Evolutionary conservation across 1,140 invertebrate species (phyloP), one percentile per base, ranked within the genome.

Genomic region (Microplitis mediator): DNA sequence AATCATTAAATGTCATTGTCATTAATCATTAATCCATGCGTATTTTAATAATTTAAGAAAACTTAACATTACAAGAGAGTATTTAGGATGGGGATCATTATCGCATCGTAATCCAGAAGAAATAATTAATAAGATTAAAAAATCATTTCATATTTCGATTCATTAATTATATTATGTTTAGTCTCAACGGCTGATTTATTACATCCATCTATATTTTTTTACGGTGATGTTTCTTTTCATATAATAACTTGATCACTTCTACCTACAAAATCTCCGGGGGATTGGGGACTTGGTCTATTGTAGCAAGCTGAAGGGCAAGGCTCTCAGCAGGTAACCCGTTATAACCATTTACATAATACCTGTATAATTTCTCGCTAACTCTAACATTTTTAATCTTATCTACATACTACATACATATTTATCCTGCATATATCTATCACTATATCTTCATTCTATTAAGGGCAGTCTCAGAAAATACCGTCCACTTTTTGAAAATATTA

Each of bases 221-320:
- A 82, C 78, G 79, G 78, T 81, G 78, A 85, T 82, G 78, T 80
- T 78, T 78, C 82, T 83, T 79, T 79, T 77, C 78, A 79, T 73
- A 81, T 81, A 83, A 79, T 80, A 45, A 45, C 39, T 45, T 11
- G 39, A 75, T 85, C 78, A 84, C 80, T 80, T 83, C 78, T 82
- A 82, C 79, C 39, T 45, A 45, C 80, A 75, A 81, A 83, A 81
- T 83, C 85, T 82, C 81, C 84, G 84, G 72, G 80, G 85, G 85
- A 87, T 85, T 87, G 72, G 80, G 85, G 85, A 87, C 85, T 87
- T 88, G 89, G 89, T 89, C 86, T 87, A 82, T 90, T 90, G 88
- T 91, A 94, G 93, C 90, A 93, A 93, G 90, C 92, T 93, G 83
- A 92, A 91, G 87, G 92, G 92, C 89, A 92, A 92, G 88, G 90